Base-by-base conservation (phyloP, 2,888 invertebrate species). In the Axea sp. region DNA sequence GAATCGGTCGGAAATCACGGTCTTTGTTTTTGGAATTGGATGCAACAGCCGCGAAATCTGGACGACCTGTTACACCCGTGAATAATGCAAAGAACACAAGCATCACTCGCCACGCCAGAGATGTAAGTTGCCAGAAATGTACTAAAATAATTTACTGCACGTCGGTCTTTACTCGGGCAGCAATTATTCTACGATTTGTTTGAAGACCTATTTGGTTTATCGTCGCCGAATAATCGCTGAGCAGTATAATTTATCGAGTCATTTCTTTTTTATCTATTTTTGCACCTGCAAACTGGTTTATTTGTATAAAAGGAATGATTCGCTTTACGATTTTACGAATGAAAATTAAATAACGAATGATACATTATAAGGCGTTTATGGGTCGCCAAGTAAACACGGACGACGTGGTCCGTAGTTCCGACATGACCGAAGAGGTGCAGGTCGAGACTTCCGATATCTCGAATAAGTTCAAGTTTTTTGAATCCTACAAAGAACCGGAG, bases 391-490 rank as follows among this genome's bases (percentile, higher is more conserved):
- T 89, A 31, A 89, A 30, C 30, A 39, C 89, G 62, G 92, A 92
- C 69, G 94, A 95, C 84, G 91, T 95, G 76, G 92, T 96, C 7
- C 92, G 93, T 77, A 91, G 93, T 7, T 92, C 91, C 6, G 93
- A 94, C 83, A 90, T 91, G 67, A 86, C 92, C 24, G 95, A 95
- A 68, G 95, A 96, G 80, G 91, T 95, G 12, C 91, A 91, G 82
- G 92, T 95, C 62, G 91, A 93, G 88, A 95, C 95, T 0, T 92
- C 94, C 0, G 95, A 96, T 87, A 92, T 96, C 79, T 92, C 94
- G 59, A 93, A 94, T 85, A 91, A 95, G 81, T 97, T 96, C 90
- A 94, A 94, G 88, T 96, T 96, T 90, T 96, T 96, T 89, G 96
- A 96, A 90, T 93, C 93, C 0, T 96, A 94, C 90, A 91, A 91